Conservation (phyloP, 2,113 vertebrate genomes). For the Oryzias curvinotus region DNA sequence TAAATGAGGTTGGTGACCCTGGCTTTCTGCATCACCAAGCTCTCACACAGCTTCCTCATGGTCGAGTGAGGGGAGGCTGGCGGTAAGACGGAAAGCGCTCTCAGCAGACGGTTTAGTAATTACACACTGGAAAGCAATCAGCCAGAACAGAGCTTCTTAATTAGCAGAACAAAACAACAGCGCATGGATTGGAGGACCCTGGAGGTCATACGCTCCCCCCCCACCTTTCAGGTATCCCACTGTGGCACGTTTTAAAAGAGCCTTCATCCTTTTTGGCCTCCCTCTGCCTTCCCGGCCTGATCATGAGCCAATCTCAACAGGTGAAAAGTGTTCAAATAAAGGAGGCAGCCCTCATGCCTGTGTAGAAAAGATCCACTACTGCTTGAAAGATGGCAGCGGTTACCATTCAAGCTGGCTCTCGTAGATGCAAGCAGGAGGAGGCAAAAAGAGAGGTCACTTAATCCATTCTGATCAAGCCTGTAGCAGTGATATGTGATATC, state of each 20-base stretch:
- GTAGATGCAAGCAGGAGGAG: conserved; percentile 35
- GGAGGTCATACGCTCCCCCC: conserved; percentile 61
- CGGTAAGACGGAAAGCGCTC: conserved; percentile 69
- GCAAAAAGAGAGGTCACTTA: conserved; percentile 57
- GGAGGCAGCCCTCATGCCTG: conserved; percentile 38
- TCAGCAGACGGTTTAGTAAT: conserved; percentile 78
- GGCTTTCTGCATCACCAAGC: conserved; percentile 63
- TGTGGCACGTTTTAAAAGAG: conserved; percentile 45
- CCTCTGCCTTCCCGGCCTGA: conserved; percentile 20
- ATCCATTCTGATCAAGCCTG: conserved; percentile 77
- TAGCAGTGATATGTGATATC: conserved; percentile 65
- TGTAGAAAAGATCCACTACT: conserved; percentile 31
- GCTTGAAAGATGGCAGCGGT: conserved; percentile 41
- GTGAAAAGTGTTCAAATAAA: conserved; percentile 37
- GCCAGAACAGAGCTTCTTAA: conserved; percentile 79
- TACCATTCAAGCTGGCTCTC: conserved; percentile 43
- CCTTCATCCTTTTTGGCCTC: conserved; percentile 32
- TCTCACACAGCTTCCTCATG: conserved; percentile 54
- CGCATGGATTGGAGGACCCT: conserved; percentile 64
- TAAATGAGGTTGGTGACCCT: conserved; percentile 69
- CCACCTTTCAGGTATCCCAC: conserved; percentile 58
- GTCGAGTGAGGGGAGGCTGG: conserved; percentile 55
- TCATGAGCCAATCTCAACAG: conserved; percentile 50
- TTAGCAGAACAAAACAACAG: conserved; percentile 79
- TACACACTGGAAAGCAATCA: conserved; percentile 82